Percentiles rank a stretch among this genome's conserved stretches.
phyloP scores from a whole-genome alignment of 2,113 vertebrate species.

The Vicugna pacos region DNA sequence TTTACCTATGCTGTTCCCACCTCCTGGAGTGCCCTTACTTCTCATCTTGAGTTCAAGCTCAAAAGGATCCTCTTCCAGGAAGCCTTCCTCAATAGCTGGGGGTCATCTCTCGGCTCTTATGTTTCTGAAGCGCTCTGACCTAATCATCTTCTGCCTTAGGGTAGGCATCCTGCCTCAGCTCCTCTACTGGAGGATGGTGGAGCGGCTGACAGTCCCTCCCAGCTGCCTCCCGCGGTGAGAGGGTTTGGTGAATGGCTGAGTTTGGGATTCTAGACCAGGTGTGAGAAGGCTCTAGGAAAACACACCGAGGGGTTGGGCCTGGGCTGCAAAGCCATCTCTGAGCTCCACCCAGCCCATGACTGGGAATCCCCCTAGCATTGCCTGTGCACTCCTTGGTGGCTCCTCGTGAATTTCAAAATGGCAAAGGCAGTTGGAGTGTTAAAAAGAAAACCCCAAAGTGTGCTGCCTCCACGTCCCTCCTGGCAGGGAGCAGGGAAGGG shows the following conservation, averaged over 20 bases:
- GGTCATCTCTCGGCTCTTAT: background rate
- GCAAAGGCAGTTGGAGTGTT: background rate
- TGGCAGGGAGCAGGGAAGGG: background rate
- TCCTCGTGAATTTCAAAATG: conserved; percentile 2
- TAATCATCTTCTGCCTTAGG: no score
- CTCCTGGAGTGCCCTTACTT: background rate
- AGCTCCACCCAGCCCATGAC: fast-evolving
- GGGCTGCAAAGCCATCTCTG: background rate
- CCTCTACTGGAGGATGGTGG: background rate
- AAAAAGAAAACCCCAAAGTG: background rate
- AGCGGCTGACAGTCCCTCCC: background rate
- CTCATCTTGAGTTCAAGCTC: background rate
- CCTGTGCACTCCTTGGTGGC: background rate
- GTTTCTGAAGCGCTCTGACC: background rate
- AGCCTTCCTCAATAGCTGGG: background rate
- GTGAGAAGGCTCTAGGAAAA: background rate
- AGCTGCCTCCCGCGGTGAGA: background rate
- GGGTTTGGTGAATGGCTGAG: background rate
- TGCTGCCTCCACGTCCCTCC: background rate
- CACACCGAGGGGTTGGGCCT: background rate
- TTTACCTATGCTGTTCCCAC: background rate
- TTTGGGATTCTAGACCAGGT: background rate
- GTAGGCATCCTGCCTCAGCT: background rate
- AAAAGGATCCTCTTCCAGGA: background rate
- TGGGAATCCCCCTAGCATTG: background rate